Percentiles rank a stretch among this genome's conserved stretches.
These are phyloP conservation scores for Lamellibrachia columna DNA, from an alignment of 2,888 invertebrate species.

Conservation along the genomic window DNA sequence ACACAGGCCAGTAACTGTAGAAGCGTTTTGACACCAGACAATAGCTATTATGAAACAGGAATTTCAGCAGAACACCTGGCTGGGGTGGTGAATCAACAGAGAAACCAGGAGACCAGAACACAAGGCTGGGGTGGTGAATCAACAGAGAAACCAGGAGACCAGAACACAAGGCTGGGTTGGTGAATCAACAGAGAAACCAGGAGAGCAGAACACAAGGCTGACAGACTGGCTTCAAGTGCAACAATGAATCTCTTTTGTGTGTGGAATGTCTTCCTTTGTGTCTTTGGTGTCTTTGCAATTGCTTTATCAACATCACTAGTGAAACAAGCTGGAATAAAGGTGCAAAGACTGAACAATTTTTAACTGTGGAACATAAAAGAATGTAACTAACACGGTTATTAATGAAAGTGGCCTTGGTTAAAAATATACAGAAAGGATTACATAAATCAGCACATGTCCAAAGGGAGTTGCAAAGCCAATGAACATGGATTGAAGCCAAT, in stretches of 20 bases:
- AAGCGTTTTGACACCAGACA: neutral
- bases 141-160: neutral
- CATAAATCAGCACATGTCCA: neutral
- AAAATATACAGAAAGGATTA: neutral
- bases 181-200: neutral
- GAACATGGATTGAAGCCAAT: neutral
- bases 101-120: neutral
- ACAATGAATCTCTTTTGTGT: neutral
- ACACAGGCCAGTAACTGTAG: neutral
- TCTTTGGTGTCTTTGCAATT: neutral
- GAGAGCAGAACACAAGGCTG: neutral
- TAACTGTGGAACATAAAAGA: neutral
- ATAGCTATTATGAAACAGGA: constrained; percentile 11
- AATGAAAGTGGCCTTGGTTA: neutral
- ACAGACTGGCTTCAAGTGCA: neutral
- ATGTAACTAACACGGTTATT: neutral
- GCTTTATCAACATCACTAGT: neutral
- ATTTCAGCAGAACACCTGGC: neutral
- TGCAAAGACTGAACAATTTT: neutral
- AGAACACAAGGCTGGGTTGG: neutral
- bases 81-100: neutral
- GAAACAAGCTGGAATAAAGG: neutral
- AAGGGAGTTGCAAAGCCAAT: neutral
- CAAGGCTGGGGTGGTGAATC: neutral
- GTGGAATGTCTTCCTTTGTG: neutral